Evolutionary conservation across 2,888 invertebrate species (phyloP), one percentile per base, ranked within the genome.

Genomic region (Acanthosepion esculentum): DNA sequence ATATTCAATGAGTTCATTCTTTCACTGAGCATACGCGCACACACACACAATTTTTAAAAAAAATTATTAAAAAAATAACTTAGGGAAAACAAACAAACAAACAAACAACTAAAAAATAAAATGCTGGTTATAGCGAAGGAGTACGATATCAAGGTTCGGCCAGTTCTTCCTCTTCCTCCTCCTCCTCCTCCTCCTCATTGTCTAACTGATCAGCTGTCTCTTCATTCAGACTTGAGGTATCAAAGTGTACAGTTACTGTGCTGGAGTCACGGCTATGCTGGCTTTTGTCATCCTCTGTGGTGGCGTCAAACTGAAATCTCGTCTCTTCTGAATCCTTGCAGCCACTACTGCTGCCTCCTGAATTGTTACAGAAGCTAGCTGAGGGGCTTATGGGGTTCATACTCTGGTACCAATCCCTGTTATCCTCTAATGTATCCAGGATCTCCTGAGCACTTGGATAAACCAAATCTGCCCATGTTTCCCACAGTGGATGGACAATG

Each of bases 401-500:
- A 94, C 97, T 97, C 97, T 99, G 98, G 98, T 99, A 99, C 98
- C 99, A 99, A 98, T 99, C 99, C 96, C 99, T 98, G 98, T 99
- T 99, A 98, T 99, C 99, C 98, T 99, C 99, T 97, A 99, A 98
- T 94, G 99, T 99, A 98, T 99, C 99, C 96, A 99, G 98, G 97
- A 99, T 99, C 96, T 99, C 99, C 98, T 99, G 99, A 94, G 99
- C 99, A 97, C 99, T 99, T 6, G 99, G 99, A 98, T 99, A 99
- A 94, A 99, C 99, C 95, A 99, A 98, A 97, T 99, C 99, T 26
- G 99, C 99, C 99, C 99, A 99, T 94, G 99, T 99, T 98, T 99
- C 99, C 99, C 99, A 99, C 95, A 99, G 98, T 5, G 99, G 99
- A 98, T 99, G 99, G 91, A 99, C 99, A 97, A 99, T 99, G 98